A percentile compares a stretch with the other conserved stretches of the same genome.
Conservation (phyloP, 2,888 invertebrate genomes). For the Eustalomyia histrio region DNA sequence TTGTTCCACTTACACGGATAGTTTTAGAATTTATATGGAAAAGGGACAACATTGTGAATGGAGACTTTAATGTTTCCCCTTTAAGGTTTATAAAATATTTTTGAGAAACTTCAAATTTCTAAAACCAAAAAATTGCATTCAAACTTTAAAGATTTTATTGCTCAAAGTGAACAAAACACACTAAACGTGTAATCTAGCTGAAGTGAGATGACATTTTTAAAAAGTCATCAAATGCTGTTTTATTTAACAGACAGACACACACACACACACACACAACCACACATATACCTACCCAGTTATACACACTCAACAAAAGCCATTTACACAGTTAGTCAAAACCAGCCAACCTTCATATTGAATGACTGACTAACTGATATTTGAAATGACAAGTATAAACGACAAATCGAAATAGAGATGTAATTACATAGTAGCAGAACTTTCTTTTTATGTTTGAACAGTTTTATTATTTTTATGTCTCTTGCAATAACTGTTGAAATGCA, state of each 20-base stretch:
- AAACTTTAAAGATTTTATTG: no score
- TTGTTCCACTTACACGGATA: no score
- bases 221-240: constrained; percentile 14
- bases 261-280: not conserved
- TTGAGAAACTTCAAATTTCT: no score
- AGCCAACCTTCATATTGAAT: not conserved
- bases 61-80: no score
- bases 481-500: constrained; percentile 44
- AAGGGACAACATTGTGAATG: no score
- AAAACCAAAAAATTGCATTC: no score
- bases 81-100: no score
- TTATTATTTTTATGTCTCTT: constrained; percentile 23
- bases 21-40: no score
- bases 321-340: not conserved
- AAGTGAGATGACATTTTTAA: constrained; percentile 14
- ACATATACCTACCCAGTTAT: not conserved
- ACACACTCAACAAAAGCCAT: not conserved
- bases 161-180: no score
- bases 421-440: not conserved
- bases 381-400: constrained; percentile 14
- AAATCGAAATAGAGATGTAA: constrained; percentile 29
- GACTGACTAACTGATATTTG: constrained; percentile 4
- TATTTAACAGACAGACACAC: not conserved
- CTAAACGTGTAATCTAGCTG: no score
- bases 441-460: constrained; percentile 18